These are phyloP conservation scores for Meiosimyza decipiens DNA, from an alignment of 2,888 invertebrate genomes.

Conservation along the genomic window DNA sequence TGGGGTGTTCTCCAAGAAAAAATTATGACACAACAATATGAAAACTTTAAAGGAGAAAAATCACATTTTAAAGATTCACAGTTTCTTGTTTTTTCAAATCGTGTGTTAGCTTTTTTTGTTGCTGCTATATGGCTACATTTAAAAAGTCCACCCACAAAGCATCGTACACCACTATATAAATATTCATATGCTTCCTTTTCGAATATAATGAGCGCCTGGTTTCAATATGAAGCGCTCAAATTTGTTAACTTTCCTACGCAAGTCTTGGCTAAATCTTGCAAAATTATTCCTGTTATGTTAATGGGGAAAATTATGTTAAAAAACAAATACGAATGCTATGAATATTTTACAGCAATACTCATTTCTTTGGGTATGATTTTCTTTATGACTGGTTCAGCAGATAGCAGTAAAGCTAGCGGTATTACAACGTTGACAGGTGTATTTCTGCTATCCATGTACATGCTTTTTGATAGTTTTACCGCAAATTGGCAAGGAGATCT, in stretches of 20 bases:
- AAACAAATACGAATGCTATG: constrained; percentile 87
- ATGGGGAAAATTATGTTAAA: constrained; percentile 95
- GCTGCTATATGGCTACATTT: constrained; percentile 75
- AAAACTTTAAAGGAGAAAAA: constrained; percentile 72
- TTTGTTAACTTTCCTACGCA: constrained; percentile 98
- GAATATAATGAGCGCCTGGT: constrained; percentile 99
- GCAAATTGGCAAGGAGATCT: constrained; percentile 97
- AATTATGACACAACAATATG: constrained; percentile 92
- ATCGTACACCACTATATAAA: constrained; percentile 90
- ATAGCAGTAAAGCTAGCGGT: constrained; percentile 72
- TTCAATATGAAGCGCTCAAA: constrained; percentile 98
- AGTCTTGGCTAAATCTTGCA: constrained; percentile 96
- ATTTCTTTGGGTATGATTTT: constrained; percentile 94
- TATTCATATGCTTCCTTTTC: constrained; percentile 96
- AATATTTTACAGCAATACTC: constrained; percentile 89
- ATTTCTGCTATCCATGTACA: constrained; percentile 87
- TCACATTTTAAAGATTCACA: constrained; percentile 90
- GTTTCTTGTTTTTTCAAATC: constrained; percentile 95
- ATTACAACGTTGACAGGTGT: constrained; percentile 86
- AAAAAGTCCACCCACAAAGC: constrained; percentile 71
- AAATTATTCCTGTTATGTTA: constrained; percentile 97
- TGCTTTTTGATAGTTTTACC: constrained; percentile 97
- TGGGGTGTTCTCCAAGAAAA: constrained; percentile 99
- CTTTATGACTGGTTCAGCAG: constrained; percentile 86
- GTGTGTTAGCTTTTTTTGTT: constrained; percentile 84